These are phyloP conservation scores for Paralvinella palmiformis DNA, from an alignment of 1,140 invertebrate genomes.

Conservation along the genomic window DNA sequence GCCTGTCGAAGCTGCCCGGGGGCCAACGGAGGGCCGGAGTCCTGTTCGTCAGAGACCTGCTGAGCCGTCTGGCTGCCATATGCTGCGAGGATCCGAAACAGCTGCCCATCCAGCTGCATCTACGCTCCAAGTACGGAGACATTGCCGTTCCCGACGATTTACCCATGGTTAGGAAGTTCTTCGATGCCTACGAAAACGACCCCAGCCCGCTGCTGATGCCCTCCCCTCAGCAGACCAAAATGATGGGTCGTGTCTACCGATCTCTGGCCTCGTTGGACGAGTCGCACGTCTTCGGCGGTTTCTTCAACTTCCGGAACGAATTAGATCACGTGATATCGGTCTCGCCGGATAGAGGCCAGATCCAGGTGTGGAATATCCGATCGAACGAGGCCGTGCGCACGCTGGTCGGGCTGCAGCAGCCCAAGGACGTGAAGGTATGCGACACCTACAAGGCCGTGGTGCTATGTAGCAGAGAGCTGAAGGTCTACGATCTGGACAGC, in stretches of 20 bases:
- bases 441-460: slow-evolving; percentile 68
- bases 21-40: slow-evolving; percentile 52
- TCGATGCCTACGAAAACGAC: background rate
- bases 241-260: slow-evolving; percentile 66
- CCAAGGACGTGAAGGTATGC: slow-evolving; percentile 47
- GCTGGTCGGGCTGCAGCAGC: slow-evolving; percentile 58
- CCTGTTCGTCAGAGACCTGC: background rate
- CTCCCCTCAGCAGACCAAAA: slow-evolving; percentile 67
- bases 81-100: no score
- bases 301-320: slow-evolving; percentile 31
- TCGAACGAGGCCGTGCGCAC: slow-evolving; percentile 59
- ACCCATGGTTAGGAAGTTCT: background rate
- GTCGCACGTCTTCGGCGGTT: no score
- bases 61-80: no score
- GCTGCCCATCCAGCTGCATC: no score
- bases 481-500: slow-evolving; percentile 70
- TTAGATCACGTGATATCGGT: slow-evolving; percentile 65
- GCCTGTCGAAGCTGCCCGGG: slow-evolving; percentile 25
- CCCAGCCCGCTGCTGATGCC: slow-evolving; percentile 50
- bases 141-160: slow-evolving; percentile 56
- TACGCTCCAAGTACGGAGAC: no score
- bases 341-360: slow-evolving; percentile 65
- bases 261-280: slow-evolving; percentile 51
- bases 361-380: slow-evolving; percentile 65
- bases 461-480: slow-evolving; percentile 70